Percentiles rank a stretch among this genome's conserved stretches.
These are phyloP conservation scores for Grapholita molesta DNA, from an alignment of 1,140 invertebrate species.

Conservation along the genomic window DNA sequence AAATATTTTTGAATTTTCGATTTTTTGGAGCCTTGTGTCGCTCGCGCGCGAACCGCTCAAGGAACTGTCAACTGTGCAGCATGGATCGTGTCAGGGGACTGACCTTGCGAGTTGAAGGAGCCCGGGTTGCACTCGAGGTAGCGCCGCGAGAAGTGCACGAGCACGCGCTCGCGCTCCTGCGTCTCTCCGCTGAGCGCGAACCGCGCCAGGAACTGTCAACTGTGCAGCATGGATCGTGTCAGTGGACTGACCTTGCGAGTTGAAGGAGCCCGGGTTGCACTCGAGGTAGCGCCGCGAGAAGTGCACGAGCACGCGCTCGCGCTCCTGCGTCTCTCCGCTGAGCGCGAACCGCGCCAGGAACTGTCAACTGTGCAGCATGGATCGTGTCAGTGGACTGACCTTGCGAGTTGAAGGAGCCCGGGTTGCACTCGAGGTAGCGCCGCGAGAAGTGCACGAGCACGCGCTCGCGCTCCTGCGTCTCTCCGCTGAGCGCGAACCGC, in stretches of 20 bases:
- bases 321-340: too few relatives aligned
- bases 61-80: too few relatives aligned
- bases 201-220: neutral
- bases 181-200: neutral
- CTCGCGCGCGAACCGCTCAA: too few relatives aligned
- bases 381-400: too few relatives aligned
- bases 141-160: constrained; percentile 95
- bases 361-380: too few relatives aligned
- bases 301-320: too few relatives aligned
- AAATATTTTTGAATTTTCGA: too few relatives aligned
- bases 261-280: constrained; percentile 96
- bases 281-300: constrained; percentile 79
- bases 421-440: constrained; percentile 97
- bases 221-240: neutral
- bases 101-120: constrained; percentile 96
- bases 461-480: constrained; percentile 95
- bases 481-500: constrained; percentile 95
- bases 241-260: constrained; percentile 89
- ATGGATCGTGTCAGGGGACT: constrained; percentile 16
- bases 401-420: constrained; percentile 95
- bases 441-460: constrained; percentile 98
- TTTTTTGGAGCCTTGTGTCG: too few relatives aligned
- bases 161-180: neutral
- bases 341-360: too few relatives aligned
- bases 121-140: constrained; percentile 98